Evolutionary conservation across 64 coral and sea anemone genomes (phyloP).

Genomic region (Dendrophyllia cribrosa): DNA sequence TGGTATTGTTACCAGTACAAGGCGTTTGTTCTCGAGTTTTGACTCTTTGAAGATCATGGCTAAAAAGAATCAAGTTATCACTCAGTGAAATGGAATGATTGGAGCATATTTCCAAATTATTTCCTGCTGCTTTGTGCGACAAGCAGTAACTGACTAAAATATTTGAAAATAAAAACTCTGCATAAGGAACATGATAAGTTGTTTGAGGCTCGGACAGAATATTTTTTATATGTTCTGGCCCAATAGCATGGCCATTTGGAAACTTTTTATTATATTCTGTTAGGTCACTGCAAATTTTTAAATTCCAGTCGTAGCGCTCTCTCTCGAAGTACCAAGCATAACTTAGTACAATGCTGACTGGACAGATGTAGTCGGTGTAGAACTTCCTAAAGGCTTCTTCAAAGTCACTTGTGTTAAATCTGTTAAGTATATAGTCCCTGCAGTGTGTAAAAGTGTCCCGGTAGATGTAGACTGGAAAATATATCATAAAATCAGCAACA

Average conservation of each 20-base stretch:
- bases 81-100: too few relatives aligned
- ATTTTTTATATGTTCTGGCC: background rate
- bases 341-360: slow-evolving; percentile 5
- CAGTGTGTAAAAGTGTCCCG: too few relatives aligned
- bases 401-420: slow-evolving; percentile 48
- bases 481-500: too few relatives aligned
- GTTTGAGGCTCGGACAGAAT: slow-evolving; percentile 40
- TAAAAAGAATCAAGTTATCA: too few relatives aligned
- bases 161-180: background rate
- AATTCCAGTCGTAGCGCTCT: slow-evolving; percentile 46
- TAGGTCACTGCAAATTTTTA: slow-evolving; percentile 15
- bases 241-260: background rate
- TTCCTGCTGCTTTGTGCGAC: too few relatives aligned
- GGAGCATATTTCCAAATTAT: too few relatives aligned
- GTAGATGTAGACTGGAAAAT: too few relatives aligned
- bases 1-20: background rate
- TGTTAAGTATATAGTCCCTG: too few relatives aligned
- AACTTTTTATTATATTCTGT: slow-evolving; percentile 21
- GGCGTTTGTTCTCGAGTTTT: too few relatives aligned
- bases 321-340: slow-evolving; percentile 69
- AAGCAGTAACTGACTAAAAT: background rate
- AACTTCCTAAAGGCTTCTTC: slow-evolving; percentile 13
- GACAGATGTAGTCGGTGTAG: too few relatives aligned
- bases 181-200: slow-evolving; percentile 18
- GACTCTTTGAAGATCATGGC: too few relatives aligned